Base-by-base conservation (phyloP, 2,797 vertebrate species). In the Iguana delicatissima region DNA sequence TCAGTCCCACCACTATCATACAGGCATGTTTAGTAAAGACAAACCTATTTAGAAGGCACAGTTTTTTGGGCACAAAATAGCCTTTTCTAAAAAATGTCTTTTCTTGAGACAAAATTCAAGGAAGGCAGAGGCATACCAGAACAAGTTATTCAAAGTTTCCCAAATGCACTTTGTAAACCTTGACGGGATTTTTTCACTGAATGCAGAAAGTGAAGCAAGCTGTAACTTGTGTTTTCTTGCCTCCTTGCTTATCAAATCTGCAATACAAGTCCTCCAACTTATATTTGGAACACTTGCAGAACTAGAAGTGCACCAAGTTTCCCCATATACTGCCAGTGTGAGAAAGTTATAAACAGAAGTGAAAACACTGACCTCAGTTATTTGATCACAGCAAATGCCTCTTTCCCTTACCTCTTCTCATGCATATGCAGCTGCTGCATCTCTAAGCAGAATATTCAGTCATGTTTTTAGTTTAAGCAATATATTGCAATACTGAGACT, bases 321-420 rank as follows among this genome's bases (percentile, higher is more conserved):
- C 80, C 62, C 38, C 59, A 79, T 50, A n/a, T 32, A 79, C 20
- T 84, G 50, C 35, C 62, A 59, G 80, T 87, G 50, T 87, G 80
- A 91, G 69, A 77, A 90, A 87, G 42, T 57, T 38, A 55, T 77
- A 90, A 87, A 88, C 50, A 79, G 80, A 84, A 84, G 82, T 55
- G 59, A 59, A 91, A 84, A 84, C 29, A 64, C 20, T 59, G 59
- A 59, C 76, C 46, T 89, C 32, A 84, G 88, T 79, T 67, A 77
- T 72, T 52, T 87, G 86, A 94, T 92, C 26, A 59, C 22, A 93
- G 84, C 74, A 95, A 92, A 89, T 90, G 46, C 72, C 93, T 91
- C 85, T 87, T 94, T 81, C 84, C 89, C 89, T 46, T 42, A 86
- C 57, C 76, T 91, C 90, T 0, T 92, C 81, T 29, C 69, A 59